A percentile compares a stretch with the other conserved stretches of the same genome.
Conservation (phyloP, 2,888 invertebrate species). For the Crepidodera aurea region DNA sequence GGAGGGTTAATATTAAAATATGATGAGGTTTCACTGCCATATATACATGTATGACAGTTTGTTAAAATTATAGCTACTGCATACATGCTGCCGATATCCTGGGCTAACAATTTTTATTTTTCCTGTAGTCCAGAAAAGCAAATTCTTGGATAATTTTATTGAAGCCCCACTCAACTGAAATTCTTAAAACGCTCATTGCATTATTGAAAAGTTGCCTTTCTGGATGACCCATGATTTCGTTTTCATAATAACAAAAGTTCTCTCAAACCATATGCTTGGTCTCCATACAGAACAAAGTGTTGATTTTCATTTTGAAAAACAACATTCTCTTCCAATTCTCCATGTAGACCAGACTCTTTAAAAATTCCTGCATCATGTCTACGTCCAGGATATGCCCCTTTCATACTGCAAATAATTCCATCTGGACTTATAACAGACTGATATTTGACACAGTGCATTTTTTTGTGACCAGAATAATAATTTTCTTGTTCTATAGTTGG, state of each 20-base stretch:
- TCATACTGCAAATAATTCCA: slow-evolving; percentile 37
- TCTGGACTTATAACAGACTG: slow-evolving; percentile 35
- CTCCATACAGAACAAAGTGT: slow-evolving; percentile 25
- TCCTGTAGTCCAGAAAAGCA: slow-evolving; percentile 22
- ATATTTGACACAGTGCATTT: slow-evolving; percentile 10
- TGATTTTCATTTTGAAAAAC: slow-evolving; percentile 17
- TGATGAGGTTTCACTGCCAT: slow-evolving; percentile 15
- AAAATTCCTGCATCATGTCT: slow-evolving; percentile 40
- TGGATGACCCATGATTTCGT: slow-evolving; percentile 25
- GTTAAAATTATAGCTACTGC: slow-evolving; percentile 32
- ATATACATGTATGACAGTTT: slow-evolving; percentile 34
- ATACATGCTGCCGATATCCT: slow-evolving; percentile 32
- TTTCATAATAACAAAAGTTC: slow-evolving; percentile 24
- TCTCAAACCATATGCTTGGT: slow-evolving; percentile 21
- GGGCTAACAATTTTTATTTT: slow-evolving; percentile 34
- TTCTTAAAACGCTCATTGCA: slow-evolving; percentile 32
- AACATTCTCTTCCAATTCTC: slow-evolving; percentile 19
- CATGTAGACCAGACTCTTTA: slow-evolving; percentile 15
- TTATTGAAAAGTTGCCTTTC: slow-evolving; percentile 29
- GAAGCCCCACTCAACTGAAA: slow-evolving; percentile 42
- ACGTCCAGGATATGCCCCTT: slow-evolving; percentile 34
- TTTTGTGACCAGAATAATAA: slow-evolving; percentile 16
- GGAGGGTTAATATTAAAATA: slow-evolving; percentile 19
- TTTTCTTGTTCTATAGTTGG: not conserved
- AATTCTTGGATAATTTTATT: slow-evolving; percentile 34